phyloP scores from a whole-genome alignment of 2,113 vertebrate genomes.

The Hyaena hyaena region DNA sequence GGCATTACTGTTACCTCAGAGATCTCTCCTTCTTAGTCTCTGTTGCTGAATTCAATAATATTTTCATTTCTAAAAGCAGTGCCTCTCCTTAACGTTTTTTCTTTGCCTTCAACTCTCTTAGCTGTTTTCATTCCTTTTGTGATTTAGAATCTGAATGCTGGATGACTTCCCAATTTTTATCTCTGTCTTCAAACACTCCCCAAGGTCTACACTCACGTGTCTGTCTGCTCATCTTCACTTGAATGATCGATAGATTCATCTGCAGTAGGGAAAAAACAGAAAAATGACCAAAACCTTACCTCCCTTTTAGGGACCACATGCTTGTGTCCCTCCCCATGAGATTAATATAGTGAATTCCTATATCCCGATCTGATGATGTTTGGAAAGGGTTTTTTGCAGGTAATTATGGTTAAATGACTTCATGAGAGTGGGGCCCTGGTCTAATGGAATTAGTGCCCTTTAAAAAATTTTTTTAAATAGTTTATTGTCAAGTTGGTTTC shows the following conservation, averaged over 20 bases:
- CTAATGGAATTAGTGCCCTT: background rate
- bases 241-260: background rate
- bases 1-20: background rate
- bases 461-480: no score
- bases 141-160: conserved; percentile 23
- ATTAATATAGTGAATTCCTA: background rate
- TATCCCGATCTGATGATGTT: background rate
- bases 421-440: background rate
- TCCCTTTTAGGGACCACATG: background rate
- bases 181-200: background rate
- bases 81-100: background rate
- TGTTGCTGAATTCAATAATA: background rate
- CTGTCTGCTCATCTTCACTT: background rate
- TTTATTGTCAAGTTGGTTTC: no score
- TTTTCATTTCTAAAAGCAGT: background rate
- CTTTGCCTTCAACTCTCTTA: background rate
- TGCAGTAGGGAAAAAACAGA: conserved; percentile 26
- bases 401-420: background rate
- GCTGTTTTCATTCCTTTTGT: background rate
- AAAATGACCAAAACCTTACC: background rate
- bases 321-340: background rate
- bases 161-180: background rate
- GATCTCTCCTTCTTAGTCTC: background rate
- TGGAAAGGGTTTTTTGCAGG: background rate
- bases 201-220: background rate